phyloP scores from a whole-genome alignment of 2,113 vertebrate genomes.

The Glareola pratincola region DNA sequence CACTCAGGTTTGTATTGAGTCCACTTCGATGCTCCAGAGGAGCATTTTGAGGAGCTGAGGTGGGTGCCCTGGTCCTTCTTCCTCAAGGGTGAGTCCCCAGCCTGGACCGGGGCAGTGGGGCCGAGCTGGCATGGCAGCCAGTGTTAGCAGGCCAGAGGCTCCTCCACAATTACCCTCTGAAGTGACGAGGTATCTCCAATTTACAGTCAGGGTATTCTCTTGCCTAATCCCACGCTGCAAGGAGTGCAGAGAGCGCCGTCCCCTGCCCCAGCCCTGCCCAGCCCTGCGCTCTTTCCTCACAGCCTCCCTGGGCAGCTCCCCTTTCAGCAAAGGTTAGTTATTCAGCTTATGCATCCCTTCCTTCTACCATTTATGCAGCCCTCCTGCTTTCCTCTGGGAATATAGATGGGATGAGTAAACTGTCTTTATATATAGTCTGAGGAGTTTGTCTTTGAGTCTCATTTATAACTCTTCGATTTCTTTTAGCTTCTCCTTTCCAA shows the following conservation, averaged over 20 bases:
- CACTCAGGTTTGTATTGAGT: not conserved
- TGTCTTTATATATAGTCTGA: not conserved
- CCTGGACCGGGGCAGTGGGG: accelerated
- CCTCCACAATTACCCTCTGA: not conserved
- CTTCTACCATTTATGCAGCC: not conserved
- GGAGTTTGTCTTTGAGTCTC: not conserved
- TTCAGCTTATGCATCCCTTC: not conserved
- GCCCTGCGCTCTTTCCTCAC: not conserved
- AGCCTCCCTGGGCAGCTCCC: not conserved
- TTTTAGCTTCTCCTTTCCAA: not conserved
- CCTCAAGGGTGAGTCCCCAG: accelerated
- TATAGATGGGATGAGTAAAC: not conserved
- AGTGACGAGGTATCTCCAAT: not conserved
- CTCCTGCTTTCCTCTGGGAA: not conserved
- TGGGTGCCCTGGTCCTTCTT: not conserved
- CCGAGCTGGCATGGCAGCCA: not conserved
- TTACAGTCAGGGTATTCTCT: not conserved
- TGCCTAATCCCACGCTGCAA: not conserved
- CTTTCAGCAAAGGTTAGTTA: not conserved
- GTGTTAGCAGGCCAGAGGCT: accelerated
- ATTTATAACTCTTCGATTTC: not conserved
- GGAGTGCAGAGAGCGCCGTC: not conserved
- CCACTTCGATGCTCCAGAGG: accelerated
- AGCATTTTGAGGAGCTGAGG: not conserved
- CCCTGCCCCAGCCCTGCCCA: not conserved